phyloP scores from a whole-genome alignment of 1,140 invertebrate genomes.

The Portunus trituberculatus region DNA sequence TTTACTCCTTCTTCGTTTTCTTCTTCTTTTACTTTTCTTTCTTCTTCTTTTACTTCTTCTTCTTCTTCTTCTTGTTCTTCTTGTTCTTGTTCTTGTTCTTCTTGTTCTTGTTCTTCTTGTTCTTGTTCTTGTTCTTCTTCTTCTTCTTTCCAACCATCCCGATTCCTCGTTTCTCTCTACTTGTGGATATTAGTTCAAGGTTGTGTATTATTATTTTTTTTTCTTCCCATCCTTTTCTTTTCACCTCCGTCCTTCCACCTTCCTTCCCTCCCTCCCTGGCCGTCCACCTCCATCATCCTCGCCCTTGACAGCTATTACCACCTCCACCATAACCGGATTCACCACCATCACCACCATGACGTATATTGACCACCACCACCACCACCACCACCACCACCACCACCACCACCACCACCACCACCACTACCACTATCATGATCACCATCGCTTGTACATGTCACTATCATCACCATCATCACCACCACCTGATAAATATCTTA shows the following conservation, averaged over 20 bases:
- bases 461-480: too few species aligned
- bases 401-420: too few species aligned
- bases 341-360: slow-evolving; percentile 10
- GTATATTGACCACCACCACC: slow-evolving; percentile 11
- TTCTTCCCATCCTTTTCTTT: slow-evolving; percentile 24
- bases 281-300: slow-evolving; percentile 30
- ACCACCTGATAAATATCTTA: too few species aligned
- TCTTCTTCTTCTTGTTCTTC: background rate
- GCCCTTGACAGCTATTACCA: background rate
- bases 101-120: background rate
- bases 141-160: slow-evolving; percentile 19
- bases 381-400: background rate
- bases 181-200: too few species aligned
- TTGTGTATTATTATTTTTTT: background rate
- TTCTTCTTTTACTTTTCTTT: background rate
- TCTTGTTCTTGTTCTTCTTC: background rate
- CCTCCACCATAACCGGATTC: slow-evolving; percentile 18
- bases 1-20: background rate
- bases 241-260: background rate
- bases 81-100: background rate
- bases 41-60: background rate
- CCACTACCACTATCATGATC: too few species aligned
- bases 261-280: slow-evolving; percentile 14
- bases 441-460: too few species aligned
- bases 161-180: too few species aligned